Evolutionary conservation across 2,797 vertebrate species (phyloP), one percentile per base, ranked within the genome.

Genomic region (Oryzias dopingdopingensis): DNA sequence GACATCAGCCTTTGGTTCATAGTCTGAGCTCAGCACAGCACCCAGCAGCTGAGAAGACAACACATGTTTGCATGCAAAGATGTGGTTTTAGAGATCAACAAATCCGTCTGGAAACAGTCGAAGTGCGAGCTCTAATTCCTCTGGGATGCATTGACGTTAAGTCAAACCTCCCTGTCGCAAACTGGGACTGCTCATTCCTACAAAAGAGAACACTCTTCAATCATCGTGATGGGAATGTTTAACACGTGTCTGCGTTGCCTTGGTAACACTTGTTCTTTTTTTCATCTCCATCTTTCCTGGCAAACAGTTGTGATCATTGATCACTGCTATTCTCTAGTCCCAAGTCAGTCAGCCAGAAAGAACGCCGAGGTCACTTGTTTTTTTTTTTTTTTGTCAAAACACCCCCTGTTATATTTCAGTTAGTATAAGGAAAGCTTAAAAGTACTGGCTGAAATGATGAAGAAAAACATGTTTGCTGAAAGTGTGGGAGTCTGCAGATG

Each of bases 221-320:
- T 80, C 77, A 71, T 72, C n/a, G 52, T 75, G 74, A 86, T 32
- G 4, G 70, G 71, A 73, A 80, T 77, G 67, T 82, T 84, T 81
- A 81, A 78, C 69, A 56, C 71, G 49, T 72, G 51, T 71, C 52
- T 61, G 50, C 15, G 83, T 85, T 82, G 71, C 83, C 80, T 29
- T 58, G 74, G 82, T 62, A 81, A 85, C 81, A 24, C 29, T 14
- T 67, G 49, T 57, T 49, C 13, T 8, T 44, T 37, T 17, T 23
- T 8, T 15, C 15, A 4, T 42, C 45, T 32, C 45, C 41, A 47
- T 57, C 42, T 50, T 56, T 23, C n/a, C 53, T 47, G 56, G 65
- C 70, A 49, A 73, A 37, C 26, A 50, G 49, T 62, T 65, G 59
- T 70, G 48, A 59, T 69, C 32, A n/a, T 63, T 65, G 63, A 73